phyloP scores from a whole-genome alignment of 2,888 invertebrate genomes.

The Corythucha ciliata region DNA sequence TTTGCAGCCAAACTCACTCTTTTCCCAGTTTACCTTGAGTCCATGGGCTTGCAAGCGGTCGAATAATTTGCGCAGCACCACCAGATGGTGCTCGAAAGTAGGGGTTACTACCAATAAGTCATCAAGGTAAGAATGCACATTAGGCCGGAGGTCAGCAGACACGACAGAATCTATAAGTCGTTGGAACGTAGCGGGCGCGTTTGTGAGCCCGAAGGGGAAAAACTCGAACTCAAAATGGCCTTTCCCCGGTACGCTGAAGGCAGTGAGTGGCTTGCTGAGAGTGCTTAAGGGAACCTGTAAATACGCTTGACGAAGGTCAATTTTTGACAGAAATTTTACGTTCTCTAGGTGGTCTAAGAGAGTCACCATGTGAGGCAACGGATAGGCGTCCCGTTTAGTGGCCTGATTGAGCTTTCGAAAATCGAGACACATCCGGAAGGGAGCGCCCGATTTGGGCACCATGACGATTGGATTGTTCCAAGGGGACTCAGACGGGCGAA shows the following conservation, averaged over 20 bases:
- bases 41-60: conserved; percentile 3
- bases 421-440: conserved; percentile 30
- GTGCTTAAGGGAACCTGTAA: no score
- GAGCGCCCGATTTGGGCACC: conserved; percentile 31
- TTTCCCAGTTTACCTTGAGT: conserved; percentile 7
- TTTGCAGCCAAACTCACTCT: conserved; percentile 6
- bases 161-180: conserved; percentile 22
- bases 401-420: conserved; percentile 28
- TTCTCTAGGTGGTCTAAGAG: conserved; percentile 28
- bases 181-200: conserved; percentile 22
- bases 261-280: no score
- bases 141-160: conserved; percentile 7
- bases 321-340: conserved; percentile 9
- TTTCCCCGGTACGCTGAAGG: conserved; percentile 26
- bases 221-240: conserved; percentile 33
- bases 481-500: conserved; percentile 32
- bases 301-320: no score
- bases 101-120: conserved; percentile 1
- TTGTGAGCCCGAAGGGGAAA: conserved; percentile 29
- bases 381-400: conserved; percentile 30
- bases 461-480: conserved; percentile 35
- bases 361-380: conserved; percentile 26
- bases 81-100: conserved; percentile 7
- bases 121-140: conserved; percentile 3
- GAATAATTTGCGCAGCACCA: conserved; percentile 1